Conservation (phyloP, 2,113 vertebrate species). For the Trogon melanurus region DNA sequence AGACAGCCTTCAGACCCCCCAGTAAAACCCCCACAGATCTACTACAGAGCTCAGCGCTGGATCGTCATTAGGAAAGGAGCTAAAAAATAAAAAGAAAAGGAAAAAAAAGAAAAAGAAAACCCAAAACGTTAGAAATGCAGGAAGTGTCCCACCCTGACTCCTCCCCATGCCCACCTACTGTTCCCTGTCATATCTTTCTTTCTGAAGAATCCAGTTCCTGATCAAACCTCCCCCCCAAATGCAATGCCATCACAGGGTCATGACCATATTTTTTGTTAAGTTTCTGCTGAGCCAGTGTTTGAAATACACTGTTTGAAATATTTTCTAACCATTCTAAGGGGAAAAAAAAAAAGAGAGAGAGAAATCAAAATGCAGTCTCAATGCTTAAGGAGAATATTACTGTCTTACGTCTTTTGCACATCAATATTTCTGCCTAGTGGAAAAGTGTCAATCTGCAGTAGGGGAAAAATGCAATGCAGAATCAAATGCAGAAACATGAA, state of each 20-base stretch:
- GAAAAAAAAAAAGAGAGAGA: conserved; percentile 46
- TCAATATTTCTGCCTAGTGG: conserved; percentile 79
- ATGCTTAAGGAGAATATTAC: conserved; percentile 73
- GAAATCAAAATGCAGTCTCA: conserved; percentile 73
- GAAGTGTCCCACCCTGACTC: conserved; percentile 82
- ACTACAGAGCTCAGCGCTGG: conserved; percentile 97
- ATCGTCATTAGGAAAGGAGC: conserved; percentile 93
- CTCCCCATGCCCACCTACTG: conserved; percentile 71
- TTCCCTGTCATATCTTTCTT: conserved; percentile 81
- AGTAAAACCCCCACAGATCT: conserved; percentile 98
- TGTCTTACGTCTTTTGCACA: conserved; percentile 75
- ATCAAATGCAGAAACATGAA: conserved; percentile 68
- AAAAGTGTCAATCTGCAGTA: conserved; percentile 71
- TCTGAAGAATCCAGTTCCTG: conserved; percentile 84
- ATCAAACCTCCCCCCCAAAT: conserved; percentile 75
- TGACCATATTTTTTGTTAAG: conserved; percentile 66
- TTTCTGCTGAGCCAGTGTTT: conserved; percentile 76
- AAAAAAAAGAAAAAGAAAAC: conserved; percentile 69
- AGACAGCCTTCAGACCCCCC: conserved; percentile 98
- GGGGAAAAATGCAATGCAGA: conserved; percentile 68
- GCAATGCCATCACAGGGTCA: conserved; percentile 79
- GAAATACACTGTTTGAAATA: conserved; percentile 75
- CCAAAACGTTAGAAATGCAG: conserved; percentile 85
- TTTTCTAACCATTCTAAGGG: conserved; percentile 66
- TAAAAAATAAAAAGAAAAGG: conserved; percentile 57